Conservation (phyloP, 2,113 vertebrate genomes). For the Pao palembangensis region DNA sequence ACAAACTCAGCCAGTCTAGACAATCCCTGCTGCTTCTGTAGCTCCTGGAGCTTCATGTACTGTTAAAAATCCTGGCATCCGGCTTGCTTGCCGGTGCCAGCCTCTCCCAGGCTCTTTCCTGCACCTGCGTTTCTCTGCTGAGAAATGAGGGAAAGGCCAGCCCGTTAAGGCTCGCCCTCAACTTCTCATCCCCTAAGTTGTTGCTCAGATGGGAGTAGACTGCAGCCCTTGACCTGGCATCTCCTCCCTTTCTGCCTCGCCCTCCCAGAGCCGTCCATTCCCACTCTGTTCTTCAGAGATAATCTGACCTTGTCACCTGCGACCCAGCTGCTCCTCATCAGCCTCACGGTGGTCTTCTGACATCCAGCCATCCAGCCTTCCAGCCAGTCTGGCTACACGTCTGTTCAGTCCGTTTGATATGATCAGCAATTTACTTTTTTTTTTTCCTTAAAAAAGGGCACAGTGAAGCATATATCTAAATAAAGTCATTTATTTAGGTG, state of each 20-base stretch:
- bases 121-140: neutral
- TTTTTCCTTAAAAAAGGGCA: no score
- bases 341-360: neutral
- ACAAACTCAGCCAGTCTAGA: neutral
- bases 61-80: slow-evolving; percentile 7
- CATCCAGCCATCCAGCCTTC: no score
- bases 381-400: no score
- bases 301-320: slow-evolving; percentile 19
- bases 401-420: no score
- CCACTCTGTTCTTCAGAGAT: neutral
- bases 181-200: slow-evolving; percentile 1
- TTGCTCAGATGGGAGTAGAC: neutral
- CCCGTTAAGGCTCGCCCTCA: neutral
- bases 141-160: neutral
- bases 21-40: neutral
- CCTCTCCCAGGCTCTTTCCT: neutral
- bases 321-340: slow-evolving; percentile 17
- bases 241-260: neutral
- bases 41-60: neutral
- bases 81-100: slow-evolving; percentile 3
- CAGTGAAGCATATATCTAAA: no score
- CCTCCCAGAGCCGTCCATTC: neutral
- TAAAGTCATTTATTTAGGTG: neutral
- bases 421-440: no score
- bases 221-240: neutral